These are phyloP conservation scores for Antheraea mylitta DNA, from an alignment of 1,140 invertebrate genomes.

Conservation along the genomic window DNA sequence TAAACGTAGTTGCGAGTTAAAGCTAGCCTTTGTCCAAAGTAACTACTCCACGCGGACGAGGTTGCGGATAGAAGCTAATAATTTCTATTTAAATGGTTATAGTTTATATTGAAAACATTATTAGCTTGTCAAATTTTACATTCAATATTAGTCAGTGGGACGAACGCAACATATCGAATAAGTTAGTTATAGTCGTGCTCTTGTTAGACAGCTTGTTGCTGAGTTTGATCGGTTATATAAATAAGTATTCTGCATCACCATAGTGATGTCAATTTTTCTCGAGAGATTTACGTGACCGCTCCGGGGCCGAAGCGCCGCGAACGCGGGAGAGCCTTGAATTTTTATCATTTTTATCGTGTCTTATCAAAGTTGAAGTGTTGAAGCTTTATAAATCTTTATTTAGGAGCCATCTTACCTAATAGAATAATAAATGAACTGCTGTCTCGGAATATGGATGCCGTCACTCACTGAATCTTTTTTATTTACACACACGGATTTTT, in stretches of 20 bases:
- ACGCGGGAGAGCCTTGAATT: conserved; percentile 12
- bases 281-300: conserved; percentile 42
- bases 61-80: too few relatives aligned
- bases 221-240: conserved; percentile 71
- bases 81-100: too few relatives aligned
- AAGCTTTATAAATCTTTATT: conserved; percentile 17
- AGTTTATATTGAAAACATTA: too few relatives aligned
- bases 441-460: background rate
- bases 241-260: conserved; percentile 56
- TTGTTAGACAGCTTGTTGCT: conserved; percentile 58
- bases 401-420: conserved; percentile 5
- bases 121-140: conserved; percentile 39
- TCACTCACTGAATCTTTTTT: background rate
- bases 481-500: background rate
- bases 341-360: conserved; percentile 21
- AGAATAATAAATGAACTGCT: conserved; percentile 13
- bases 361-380: conserved; percentile 15
- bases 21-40: too few relatives aligned
- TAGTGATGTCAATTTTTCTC: conserved; percentile 61
- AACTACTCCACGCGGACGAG: too few relatives aligned
- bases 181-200: conserved; percentile 42
- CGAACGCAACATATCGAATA: conserved; percentile 52
- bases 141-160: conserved; percentile 46
- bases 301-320: conserved; percentile 17
- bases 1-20: too few relatives aligned